Evolutionary conservation across 92 coral and sea anemone species (phyloP), one percentile per base, ranked within the genome.

Genomic region (Pocillopora meandrina): DNA sequence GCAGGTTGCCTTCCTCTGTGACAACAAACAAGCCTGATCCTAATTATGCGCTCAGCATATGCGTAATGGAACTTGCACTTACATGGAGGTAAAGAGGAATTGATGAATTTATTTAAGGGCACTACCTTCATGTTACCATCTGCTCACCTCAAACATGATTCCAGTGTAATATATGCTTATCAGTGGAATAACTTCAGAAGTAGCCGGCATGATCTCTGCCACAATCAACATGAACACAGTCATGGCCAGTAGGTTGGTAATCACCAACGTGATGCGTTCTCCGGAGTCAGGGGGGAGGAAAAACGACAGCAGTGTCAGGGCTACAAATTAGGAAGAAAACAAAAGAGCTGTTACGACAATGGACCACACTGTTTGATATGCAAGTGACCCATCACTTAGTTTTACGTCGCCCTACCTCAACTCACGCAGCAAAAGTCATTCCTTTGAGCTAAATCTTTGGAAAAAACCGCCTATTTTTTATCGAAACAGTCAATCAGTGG

Each of bases 171-270:
- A 95, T 20, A 93, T 88, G 19, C 98, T 95, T 72, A 95, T 93
- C 42, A 93, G 81, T 13, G 98, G 98, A 17, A 94, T 83, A 21
- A 94, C 98, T 58, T 95, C 98, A 20, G 98, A 95, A 57, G 95
- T 95, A 18, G 98, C 93, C n/a, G 98, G 98, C 93, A 95, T 85
- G 76, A 93, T 92, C 60, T 95, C 98, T 18, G 98, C 98, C n/a
- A 95, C 98, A 78, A 95, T 84, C 74, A 95, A 82, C 92, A 95
- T 88, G 65, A 95, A 95, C 92, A 95, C 98, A 2, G 91, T 95
- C 93, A 95, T 93, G 23, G 98, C 94, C 61, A 95, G 89, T 42
- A 95, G 90, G 77, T 93, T 95, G 35, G 98, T 93, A 70, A 95
- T 95, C 58, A 95, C 98, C 60, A 95, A 80, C 4, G 98, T 95